A percentile compares a stretch with the other conserved stretches of the same genome.
Conservation (phyloP, 2,797 vertebrate genomes). For the Hemibagrus guttatus region DNA sequence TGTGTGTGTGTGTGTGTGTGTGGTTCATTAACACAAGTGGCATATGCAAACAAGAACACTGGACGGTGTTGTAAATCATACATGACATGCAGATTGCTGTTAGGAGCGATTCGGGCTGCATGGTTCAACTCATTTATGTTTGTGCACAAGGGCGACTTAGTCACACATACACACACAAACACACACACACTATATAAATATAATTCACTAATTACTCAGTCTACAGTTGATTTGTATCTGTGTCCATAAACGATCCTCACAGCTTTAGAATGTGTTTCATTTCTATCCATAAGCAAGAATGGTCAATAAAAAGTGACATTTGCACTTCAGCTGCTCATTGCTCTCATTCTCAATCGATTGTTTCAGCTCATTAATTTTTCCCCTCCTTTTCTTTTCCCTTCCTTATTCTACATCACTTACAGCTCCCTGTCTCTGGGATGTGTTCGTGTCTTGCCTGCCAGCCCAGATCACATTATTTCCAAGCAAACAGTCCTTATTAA, state of each 20-base stretch:
- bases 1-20: constrained; percentile 39
- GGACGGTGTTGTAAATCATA: constrained; percentile 72
- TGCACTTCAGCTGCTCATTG: constrained; percentile 23
- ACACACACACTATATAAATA: constrained; percentile 2
- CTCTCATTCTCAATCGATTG: constrained; percentile 42
- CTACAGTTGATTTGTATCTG: not conserved
- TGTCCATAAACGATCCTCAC: not conserved
- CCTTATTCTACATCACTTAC: constrained; percentile 48
- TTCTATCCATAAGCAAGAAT: not conserved
- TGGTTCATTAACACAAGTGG: constrained; percentile 51
- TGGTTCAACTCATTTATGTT: constrained; percentile 62
- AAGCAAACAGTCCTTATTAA: constrained; percentile 70
- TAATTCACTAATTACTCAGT: not conserved
- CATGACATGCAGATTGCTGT: constrained; percentile 72
- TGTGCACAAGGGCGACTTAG: not conserved
- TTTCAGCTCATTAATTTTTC: constrained; percentile 43
- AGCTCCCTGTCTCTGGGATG: constrained; percentile 38
- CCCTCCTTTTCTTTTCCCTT: not conserved
- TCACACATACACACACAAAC: not conserved
- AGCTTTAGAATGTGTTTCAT: not conserved
- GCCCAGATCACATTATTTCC: constrained; percentile 67
- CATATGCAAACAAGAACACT: constrained; percentile 64
- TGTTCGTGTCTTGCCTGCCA: constrained; percentile 51
- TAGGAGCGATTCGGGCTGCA: constrained; percentile 68
- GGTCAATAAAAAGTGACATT: not conserved